Evolutionary conservation across 2,113 vertebrate species (phyloP).

Genomic region (Pachycephala philippinensis): DNA sequence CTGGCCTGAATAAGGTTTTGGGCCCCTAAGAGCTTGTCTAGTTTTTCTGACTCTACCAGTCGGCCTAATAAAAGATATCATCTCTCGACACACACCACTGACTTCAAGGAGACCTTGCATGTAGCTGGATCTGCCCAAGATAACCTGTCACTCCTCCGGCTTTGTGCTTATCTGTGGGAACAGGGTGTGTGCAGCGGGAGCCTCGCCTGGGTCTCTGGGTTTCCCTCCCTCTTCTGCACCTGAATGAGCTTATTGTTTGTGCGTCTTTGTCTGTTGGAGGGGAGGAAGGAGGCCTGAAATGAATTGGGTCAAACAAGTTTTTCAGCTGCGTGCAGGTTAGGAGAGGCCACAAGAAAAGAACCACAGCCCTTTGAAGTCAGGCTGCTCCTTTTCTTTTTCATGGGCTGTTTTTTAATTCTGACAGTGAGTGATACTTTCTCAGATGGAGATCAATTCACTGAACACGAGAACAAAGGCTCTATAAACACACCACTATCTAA

Average conservation of each 20-base stretch:
- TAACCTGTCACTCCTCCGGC: not conserved
- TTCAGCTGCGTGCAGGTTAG: constrained; percentile 50
- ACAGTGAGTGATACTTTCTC: constrained; percentile 39
- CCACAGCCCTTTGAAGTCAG: constrained; percentile 64
- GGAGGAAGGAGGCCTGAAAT: constrained; percentile 16
- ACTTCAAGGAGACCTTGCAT: constrained; percentile 12
- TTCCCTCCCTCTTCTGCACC: constrained; percentile 53
- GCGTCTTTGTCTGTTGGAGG: not conserved
- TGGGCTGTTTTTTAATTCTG: constrained; percentile 10
- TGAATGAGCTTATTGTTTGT: constrained; percentile 57
- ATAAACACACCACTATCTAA: not conserved
- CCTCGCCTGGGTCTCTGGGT: not conserved
- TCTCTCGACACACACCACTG: not conserved
- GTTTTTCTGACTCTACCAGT: constrained; percentile 48
- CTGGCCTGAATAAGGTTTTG: not conserved
- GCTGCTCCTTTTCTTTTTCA: constrained; percentile 49
- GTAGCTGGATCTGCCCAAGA: not conserved
- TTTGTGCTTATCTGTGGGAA: constrained; percentile 54
- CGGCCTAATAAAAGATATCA: not conserved
- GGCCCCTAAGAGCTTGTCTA: not conserved
- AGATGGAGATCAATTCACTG: constrained; percentile 18
- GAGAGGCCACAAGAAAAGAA: constrained; percentile 71
- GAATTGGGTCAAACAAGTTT: constrained; percentile 56
- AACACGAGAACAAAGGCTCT: constrained; percentile 4
- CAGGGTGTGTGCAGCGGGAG: constrained; percentile 16